phyloP scores from a whole-genome alignment of 2,888 invertebrate species.

The Netelia melanura region DNA sequence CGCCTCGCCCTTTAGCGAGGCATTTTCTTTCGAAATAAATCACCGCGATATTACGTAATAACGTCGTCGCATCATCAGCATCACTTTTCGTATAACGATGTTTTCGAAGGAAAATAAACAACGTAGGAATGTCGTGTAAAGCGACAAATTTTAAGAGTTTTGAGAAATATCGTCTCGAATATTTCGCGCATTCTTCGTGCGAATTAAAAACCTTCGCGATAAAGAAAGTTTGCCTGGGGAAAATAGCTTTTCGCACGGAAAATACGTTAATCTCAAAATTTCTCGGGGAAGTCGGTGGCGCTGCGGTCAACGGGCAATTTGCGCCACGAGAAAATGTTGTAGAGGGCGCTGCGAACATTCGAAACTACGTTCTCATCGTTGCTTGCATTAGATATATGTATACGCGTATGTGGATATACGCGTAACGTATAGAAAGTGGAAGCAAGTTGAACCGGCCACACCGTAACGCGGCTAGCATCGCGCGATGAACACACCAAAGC shows the following conservation, averaged over 20 bases:
- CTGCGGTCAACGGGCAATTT: constrained; percentile 54
- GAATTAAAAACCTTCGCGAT: too few species aligned
- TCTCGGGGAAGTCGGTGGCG: constrained; percentile 44
- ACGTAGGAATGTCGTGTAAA: not conserved
- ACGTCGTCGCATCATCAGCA: too few species aligned
- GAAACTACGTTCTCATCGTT: constrained; percentile 5
- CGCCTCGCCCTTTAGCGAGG: not conserved
- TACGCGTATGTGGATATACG: constrained; percentile 5
- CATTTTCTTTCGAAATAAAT: too few species aligned
- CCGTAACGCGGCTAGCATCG: constrained; percentile 38
- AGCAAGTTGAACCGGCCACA: constrained; percentile 30
- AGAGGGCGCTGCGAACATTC: not conserved
- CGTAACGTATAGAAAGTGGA: not conserved
- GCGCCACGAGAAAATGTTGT: not conserved
- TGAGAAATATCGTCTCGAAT: not conserved
- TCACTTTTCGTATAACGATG: not conserved
- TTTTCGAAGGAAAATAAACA: constrained; percentile 40
- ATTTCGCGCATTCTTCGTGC: not conserved
- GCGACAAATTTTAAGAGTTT: not conserved
- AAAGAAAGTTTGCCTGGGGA: not conserved
- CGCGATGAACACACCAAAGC: constrained; percentile 27
- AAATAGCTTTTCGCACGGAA: not conserved
- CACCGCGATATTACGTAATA: constrained; percentile 2
- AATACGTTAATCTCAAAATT: constrained; percentile 58
- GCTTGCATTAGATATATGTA: not conserved